Conservation (phyloP, 2,113 vertebrate species). For the Cottus gobio region DNA sequence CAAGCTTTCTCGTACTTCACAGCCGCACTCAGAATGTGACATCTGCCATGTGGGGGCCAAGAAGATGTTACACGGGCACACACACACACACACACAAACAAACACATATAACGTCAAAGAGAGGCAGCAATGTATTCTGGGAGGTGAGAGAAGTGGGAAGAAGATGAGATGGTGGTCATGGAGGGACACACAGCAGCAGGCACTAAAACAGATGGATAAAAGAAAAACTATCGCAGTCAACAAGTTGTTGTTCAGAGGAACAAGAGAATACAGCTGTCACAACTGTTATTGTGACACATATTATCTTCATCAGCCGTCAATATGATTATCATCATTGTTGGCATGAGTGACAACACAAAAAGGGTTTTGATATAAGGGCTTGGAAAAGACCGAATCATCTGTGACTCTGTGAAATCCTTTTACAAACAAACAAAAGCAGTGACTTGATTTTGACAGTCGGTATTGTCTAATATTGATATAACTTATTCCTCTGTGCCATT, state of each 20-base stretch:
- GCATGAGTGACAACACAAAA: background rate
- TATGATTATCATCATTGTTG: background rate
- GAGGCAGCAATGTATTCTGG: slow-evolving; percentile 50
- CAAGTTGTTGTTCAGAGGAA: background rate
- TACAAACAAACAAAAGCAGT: background rate
- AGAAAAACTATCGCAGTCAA: background rate
- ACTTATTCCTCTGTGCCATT: background rate
- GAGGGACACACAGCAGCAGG: slow-evolving; percentile 26
- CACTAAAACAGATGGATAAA: background rate
- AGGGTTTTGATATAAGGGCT: background rate
- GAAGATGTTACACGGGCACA: slow-evolving; percentile 29
- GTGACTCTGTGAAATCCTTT: background rate
- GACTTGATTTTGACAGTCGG: background rate
- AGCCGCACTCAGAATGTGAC: slow-evolving; percentile 75
- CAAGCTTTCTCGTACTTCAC: slow-evolving; percentile 64
- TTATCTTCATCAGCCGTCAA: background rate
- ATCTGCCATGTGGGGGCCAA: slow-evolving; percentile 55
- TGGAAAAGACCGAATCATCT: background rate
- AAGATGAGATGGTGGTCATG: slow-evolving; percentile 32
- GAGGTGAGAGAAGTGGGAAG: slow-evolving; percentile 62
- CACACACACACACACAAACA: slow-evolving; percentile 28
- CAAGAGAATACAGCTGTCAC: background rate
- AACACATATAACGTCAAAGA: slow-evolving; percentile 22
- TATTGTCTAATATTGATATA: background rate
- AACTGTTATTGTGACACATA: background rate